Evolutionary conservation across 2,797 vertebrate species (phyloP), one percentile per base, ranked within the genome.

Genomic region (Falco biarmicus): DNA sequence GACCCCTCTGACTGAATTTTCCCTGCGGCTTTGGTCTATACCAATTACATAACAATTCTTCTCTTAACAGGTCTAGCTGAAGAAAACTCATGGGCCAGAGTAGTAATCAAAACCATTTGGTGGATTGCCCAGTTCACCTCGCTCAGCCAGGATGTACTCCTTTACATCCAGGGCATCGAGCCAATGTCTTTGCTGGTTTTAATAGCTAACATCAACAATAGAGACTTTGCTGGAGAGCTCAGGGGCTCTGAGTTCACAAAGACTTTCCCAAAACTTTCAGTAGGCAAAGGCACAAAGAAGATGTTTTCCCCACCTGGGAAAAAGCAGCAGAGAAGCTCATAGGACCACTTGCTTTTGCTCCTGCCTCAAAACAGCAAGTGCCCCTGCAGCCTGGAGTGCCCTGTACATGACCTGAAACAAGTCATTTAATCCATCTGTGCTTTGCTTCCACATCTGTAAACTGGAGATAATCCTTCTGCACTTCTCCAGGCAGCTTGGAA

Each of bases 391-490:
- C 65, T 65, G 26, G 10, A 77, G 17, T 96, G 87, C 76, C 95
- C 87, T 84, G 45, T 70, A 53, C 9, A 4, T 93, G 96, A 96
- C 89, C 95, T 90, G 71, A 90, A 95, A 71, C 56, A 91, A 93
- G 87, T 84, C 18, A 75, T 79, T 95, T 95, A 96, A 95, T 84
- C 69, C 14, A 0, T 87, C 84, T 93, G 56, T 87, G 74, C 74
- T 93, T 93, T 94, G 37, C 56, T 93, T 95, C 92, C 70, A 87
- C 73, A 77, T 87, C 73, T 94, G 61, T 93, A 95, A 95, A 94
- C 90, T 83, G 75, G 63, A 96, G 84, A 81, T 94, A 97, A 97
- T 94, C 95, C 92, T 95, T 65, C 92, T 90, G 63, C 77, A 87
- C 94, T 94, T 95, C 88, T 95, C 75, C 64, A 57, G 82, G 69